These are phyloP conservation scores for Leptobrachium leishanense DNA, from an alignment of 2,113 vertebrate species.

Conservation along the genomic window DNA sequence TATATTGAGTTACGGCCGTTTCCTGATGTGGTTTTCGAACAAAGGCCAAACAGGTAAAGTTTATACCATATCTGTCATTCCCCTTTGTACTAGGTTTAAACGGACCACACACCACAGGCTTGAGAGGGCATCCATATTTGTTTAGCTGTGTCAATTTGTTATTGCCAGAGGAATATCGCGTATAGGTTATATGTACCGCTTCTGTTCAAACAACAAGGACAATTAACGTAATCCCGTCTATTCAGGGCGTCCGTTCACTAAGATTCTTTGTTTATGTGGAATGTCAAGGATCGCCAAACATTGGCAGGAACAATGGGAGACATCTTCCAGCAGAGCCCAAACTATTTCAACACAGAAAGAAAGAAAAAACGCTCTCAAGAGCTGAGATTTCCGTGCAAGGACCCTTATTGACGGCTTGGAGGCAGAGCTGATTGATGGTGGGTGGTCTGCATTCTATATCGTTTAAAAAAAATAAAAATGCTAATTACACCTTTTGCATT, in stretches of 20 bases:
- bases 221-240: conserved; percentile 29
- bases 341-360: not conserved
- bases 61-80: not conserved
- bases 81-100: not conserved
- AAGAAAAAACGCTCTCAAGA: too few species aligned
- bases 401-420: too few species aligned
- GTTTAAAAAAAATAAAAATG: too few species aligned
- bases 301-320: not conserved
- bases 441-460: too few species aligned
- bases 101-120: conserved; percentile 14
- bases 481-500: too few species aligned
- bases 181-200: conserved; percentile 12
- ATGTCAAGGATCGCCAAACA: conserved; percentile 25
- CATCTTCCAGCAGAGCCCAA: not conserved
- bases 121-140: conserved; percentile 1
- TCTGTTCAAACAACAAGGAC: conserved; percentile 13
- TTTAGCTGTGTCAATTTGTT: conserved; percentile 32
- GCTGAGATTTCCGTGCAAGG: too few species aligned
- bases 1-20: too few species aligned
- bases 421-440: too few species aligned
- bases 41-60: not conserved
- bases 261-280: conserved; percentile 7
- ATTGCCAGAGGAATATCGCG: not conserved
- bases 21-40: too few species aligned
- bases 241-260: not conserved